Percentiles rank a stretch among this genome's conserved stretches.
phyloP scores from a whole-genome alignment of 2,888 invertebrate genomes.

The Euplagia quadripunctaria region DNA sequence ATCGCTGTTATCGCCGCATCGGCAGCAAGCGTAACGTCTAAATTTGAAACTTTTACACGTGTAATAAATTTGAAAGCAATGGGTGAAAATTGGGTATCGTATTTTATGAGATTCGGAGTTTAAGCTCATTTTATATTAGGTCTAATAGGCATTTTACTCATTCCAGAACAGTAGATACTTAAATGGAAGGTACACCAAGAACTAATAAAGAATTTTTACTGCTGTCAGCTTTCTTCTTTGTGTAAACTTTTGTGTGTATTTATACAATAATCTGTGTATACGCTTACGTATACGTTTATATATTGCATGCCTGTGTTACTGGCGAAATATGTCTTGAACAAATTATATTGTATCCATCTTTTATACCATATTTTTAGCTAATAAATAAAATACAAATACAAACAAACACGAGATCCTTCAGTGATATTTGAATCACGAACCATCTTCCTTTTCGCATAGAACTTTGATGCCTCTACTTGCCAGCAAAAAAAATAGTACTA shows the following conservation, averaged over 20 bases:
- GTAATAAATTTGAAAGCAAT: slow-evolving; percentile 16
- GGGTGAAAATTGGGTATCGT: slow-evolving; percentile 16
- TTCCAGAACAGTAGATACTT: slow-evolving; percentile 12
- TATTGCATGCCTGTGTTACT: no score
- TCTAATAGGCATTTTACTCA: slow-evolving; percentile 15
- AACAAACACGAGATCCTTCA: no score
- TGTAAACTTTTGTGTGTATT: background rate
- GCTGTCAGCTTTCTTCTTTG: background rate
- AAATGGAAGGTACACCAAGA: slow-evolving; percentile 4
- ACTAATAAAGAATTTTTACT: background rate
- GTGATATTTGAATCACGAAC: no score
- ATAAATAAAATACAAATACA: no score
- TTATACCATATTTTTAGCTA: no score
- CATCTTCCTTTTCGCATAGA: no score
- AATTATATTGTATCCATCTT: no score
- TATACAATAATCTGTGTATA: background rate
- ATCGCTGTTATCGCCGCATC: background rate
- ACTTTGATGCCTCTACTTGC: no score
- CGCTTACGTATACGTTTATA: no score
- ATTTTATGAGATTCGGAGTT: slow-evolving; percentile 19
- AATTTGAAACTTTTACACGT: slow-evolving; percentile 13
- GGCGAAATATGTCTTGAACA: no score
- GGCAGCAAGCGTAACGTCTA: background rate
- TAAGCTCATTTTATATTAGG: slow-evolving; percentile 14
- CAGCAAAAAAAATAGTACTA: no score